Evolutionary conservation across 92 coral and sea anemone species (phyloP), one percentile per base, ranked within the genome.

Genomic region (Galaxea fascicularis): DNA sequence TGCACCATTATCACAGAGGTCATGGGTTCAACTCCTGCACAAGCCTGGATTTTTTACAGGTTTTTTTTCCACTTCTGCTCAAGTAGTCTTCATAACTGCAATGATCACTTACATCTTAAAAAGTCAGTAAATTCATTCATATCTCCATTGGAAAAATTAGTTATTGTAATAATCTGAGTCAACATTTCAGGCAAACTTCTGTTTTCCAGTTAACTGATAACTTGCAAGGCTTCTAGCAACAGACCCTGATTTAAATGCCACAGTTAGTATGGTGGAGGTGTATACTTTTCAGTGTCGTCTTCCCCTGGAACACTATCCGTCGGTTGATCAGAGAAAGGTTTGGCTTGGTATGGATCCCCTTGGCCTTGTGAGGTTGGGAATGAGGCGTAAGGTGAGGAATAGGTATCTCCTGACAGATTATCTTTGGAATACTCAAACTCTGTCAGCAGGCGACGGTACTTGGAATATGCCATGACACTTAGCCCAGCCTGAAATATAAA

Each of bases 281-380:
- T 46, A 63, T 27, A 90, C 27, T 80, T 78, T 27, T 76, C 47
- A 41, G 69, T 69, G 17, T 24, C 35, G 51, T 80, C 86, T 59
- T 93, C 91, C 27, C 56, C 89, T 26, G 91, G 82, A 53, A 72
- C 41, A 20, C 84, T 92, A 21, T 78, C 88, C 31, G 89, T 89
- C 13, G 88, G 62, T 22, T 85, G 89, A 0, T 92, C 94, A 68
- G 88, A 72, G 85, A 96, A 96, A 14, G 99, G 99, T 59, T 91
- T 89, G 4, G 98, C 86, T 82, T 96, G 99, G 75, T 96, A 96
- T 3, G 99, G 93, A 74, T 96, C 98, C 10, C 92, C 92, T n/a
- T 85, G 81, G 0, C 87, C 93, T 70, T 87, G 88, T 46, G 98
- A 68, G 29, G 89, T 80, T 10, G 99, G 99, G 78, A 95, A 96